A percentile compares a stretch with the other conserved stretches of the same genome.
Conservation (phyloP, 2,888 invertebrate species). For the Eupithecia centaureata region DNA sequence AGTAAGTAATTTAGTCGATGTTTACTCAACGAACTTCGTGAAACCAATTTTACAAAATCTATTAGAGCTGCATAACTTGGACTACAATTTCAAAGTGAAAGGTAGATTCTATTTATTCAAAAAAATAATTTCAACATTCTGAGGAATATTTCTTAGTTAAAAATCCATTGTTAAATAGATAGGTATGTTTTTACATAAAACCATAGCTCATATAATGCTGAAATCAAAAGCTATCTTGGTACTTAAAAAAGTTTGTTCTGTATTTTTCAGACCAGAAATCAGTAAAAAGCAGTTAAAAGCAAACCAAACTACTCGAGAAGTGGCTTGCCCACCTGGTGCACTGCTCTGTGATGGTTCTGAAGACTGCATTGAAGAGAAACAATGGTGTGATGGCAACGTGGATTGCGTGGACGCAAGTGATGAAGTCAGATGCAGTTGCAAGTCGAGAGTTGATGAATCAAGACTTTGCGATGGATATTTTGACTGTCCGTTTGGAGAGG, state of each 20-base stretch:
- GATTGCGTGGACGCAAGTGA: slow-evolving; percentile 92
- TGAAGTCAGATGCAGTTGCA: slow-evolving; percentile 89
- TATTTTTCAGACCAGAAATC: slow-evolving; percentile 47
- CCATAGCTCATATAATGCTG: too few species aligned
- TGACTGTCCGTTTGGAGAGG: slow-evolving; percentile 92
- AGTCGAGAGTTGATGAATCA: slow-evolving; percentile 85
- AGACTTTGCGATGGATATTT: slow-evolving; percentile 91
- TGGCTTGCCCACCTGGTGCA: slow-evolving; percentile 61
- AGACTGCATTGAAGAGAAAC: slow-evolving; percentile 80
- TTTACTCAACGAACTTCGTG: not conserved
- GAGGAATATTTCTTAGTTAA: not conserved
- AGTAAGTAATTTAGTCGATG: not conserved
- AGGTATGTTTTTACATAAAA: not conserved
- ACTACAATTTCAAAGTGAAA: not conserved
- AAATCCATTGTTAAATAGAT: not conserved
- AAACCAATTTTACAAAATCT: not conserved
- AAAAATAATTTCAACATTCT: not conserved
- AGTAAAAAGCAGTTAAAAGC: slow-evolving; percentile 37
- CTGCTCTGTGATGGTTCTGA: slow-evolving; percentile 64
- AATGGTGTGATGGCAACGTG: slow-evolving; percentile 89
- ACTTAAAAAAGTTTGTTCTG: not conserved
- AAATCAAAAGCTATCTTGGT: not conserved
- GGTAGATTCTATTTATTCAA: not conserved
- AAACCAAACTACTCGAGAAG: slow-evolving; percentile 54
- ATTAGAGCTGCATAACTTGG: not conserved